Evolutionary conservation across 1,140 invertebrate species (phyloP), one percentile per base, ranked within the genome.

Genomic region (Bombyx mandarina): DNA sequence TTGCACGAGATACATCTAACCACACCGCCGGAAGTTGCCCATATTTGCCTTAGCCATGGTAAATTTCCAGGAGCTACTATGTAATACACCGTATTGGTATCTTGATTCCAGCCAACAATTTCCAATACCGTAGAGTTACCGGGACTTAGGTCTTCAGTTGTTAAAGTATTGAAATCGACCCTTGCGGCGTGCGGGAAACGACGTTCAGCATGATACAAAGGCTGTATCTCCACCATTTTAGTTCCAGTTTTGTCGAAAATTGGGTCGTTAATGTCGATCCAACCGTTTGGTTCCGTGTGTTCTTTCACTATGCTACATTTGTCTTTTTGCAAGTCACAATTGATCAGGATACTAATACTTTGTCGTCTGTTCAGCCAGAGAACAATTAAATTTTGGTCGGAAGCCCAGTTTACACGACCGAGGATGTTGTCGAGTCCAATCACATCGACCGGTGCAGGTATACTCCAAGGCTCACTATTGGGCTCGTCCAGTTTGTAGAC

Each of bases 321-420:
- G 47, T 76, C 76, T 50, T 74, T 75, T 57, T 75, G 69, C 45
- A 90, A 71, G 57, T 90, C 82, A 66, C 90, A 92, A 9, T 89
- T 83, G 43, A 89, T 82, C 61, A 91, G 86, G 45, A 89, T 79
- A 58, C 90, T 89, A 46, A 89, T 73, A 77, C 96, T 98, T 84
- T 98, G 97, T 47, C 94, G 90, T 63, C 97, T 89, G 70, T 97
- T 97, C 81, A 96, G 90, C 95, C 96, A 98, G 22, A 93, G 90
- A 1, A 95, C 91, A 8, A 92, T 86, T 7, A 97, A 71, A 43
- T 93, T 89, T 10, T 90, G 81, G 45, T 93, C 90, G 50, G 93
- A 92, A 8, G 92, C 91, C 94, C 97, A 98, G 42, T 90, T 83
- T 0, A 97, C 95, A 55, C 92, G 85, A 79, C 91, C 83, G 60